Evolutionary conservation across 2,888 invertebrate genomes (phyloP), one percentile per base, ranked within the genome.

Genomic region (Automeris io): DNA sequence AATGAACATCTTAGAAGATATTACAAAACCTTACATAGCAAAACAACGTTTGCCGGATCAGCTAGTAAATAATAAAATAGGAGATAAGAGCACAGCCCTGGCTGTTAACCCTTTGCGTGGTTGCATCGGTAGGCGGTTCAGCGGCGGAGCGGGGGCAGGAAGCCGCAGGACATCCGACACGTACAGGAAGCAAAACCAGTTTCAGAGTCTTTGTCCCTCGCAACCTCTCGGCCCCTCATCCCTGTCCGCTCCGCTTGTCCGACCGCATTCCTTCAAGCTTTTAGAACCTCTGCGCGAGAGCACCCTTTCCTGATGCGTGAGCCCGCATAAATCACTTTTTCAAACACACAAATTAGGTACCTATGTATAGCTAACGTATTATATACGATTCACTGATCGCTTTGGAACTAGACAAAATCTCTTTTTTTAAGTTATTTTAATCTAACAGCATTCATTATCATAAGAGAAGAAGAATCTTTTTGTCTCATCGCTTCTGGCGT

Each of bases 111-210:
- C 31, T 26, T 32, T 34, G 32, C 37, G 40, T 36, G 37, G 46
- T 36, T 42, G 46, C 49, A 43, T 46, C 44, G 47, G 51, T 44
- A 43, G 40, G 40, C 37, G 38, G 34, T n/a, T n/a, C n/a, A n/a
- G 35, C 31, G 36, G 33, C 9, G 32, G 37, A 23, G 37, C 23
- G 63, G 74, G 73, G 78, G 78, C 80, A 83, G 85, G 85, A 85
- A 86, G 86, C 86, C 86, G 85, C 85, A 85, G 86, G 86, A 86
- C 86, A 86, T 86, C 86, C 86, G 86, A 86, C 83, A 85, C 86
- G 82, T 80, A 86, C 86, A 86, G 86, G 86, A 86, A 86, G 83
- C 82, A 73, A 67, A 86, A 85, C 86, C 82, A 80, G 85, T 86
- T 80, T 64, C 74, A 68, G 66, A 71, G 74, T 70, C 79, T 80